These are phyloP conservation scores for Conomelus anceps DNA, from an alignment of 2,888 invertebrate genomes.

Conservation along the genomic window DNA sequence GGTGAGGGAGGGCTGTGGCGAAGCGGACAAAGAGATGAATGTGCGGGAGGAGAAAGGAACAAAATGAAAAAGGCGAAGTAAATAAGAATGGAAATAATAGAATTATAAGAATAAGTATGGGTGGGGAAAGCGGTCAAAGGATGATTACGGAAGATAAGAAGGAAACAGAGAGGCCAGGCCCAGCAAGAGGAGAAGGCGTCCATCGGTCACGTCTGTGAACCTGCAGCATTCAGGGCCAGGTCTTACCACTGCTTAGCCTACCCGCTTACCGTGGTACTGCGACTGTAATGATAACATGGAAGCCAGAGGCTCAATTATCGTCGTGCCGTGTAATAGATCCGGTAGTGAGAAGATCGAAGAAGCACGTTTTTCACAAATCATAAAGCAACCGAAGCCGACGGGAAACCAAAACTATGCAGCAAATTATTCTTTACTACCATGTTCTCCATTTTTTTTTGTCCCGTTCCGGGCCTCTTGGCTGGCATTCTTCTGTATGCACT, in stretches of 20 bases:
- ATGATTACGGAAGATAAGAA: neutral
- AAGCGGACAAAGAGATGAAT: too few relatives aligned
- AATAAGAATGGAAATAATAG: too few relatives aligned
- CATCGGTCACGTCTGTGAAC: constrained; percentile 5
- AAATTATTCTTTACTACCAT: neutral
- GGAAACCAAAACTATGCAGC: constrained; percentile 2
- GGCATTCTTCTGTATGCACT: too few relatives aligned
- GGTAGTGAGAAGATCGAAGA: constrained; percentile 18
- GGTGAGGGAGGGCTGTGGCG: too few relatives aligned
- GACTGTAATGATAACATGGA: constrained; percentile 24
- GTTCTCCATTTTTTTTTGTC: neutral
- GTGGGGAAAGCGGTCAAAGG: neutral
- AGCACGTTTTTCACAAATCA: constrained; percentile 28
- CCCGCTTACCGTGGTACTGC: neutral
- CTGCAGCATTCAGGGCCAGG: constrained; percentile 13
- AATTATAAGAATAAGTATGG: too few relatives aligned
- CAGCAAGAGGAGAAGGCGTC: neutral
- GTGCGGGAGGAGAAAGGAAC: neutral
- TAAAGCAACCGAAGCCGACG: constrained; percentile 19
- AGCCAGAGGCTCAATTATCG: constrained; percentile 15
- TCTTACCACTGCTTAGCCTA: constrained; percentile 17
- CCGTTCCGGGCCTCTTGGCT: neutral
- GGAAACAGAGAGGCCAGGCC: neutral
- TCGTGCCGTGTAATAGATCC: constrained; percentile 25
- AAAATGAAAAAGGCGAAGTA: neutral